Evolutionary conservation across 2,113 vertebrate genomes (phyloP).

Genomic region (Atrichornis clamosus): DNA sequence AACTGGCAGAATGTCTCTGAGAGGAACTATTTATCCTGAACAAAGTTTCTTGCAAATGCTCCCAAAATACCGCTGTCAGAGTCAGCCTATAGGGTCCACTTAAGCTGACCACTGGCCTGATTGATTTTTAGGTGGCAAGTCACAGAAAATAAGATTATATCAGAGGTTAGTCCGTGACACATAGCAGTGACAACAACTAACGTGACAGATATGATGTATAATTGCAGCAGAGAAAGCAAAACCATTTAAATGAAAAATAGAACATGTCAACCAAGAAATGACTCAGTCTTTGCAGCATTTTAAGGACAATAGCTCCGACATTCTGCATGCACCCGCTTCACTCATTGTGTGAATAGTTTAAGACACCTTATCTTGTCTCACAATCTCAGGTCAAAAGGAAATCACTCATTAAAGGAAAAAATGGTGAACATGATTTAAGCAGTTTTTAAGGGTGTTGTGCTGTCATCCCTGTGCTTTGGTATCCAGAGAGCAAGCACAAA

Average conservation of each 20-base stretch:
- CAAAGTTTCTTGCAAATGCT: neutral
- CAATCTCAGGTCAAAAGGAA: neutral
- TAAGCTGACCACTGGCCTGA: neutral
- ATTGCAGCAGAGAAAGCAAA: neutral
- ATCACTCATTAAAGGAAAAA: neutral
- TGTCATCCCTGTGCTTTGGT: neutral
- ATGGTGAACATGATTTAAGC: neutral
- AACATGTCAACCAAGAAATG: neutral
- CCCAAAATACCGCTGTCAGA: neutral
- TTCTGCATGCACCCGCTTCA: neutral
- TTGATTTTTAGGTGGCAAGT: neutral
- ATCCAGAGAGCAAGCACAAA: neutral
- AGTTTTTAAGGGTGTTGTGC: neutral
- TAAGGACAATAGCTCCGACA: neutral
- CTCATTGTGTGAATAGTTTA: neutral
- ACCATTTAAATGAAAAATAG: neutral
- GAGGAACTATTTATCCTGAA: neutral
- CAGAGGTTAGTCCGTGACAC: neutral
- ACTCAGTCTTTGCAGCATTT: neutral
- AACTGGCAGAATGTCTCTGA: neutral
- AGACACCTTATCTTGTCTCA: neutral
- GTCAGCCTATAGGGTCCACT: neutral
- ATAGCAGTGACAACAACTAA: neutral
- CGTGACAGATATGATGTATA: neutral
- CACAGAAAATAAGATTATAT: neutral